phyloP scores from a whole-genome alignment of 2,113 vertebrate species.

The Silurus asotus region DNA sequence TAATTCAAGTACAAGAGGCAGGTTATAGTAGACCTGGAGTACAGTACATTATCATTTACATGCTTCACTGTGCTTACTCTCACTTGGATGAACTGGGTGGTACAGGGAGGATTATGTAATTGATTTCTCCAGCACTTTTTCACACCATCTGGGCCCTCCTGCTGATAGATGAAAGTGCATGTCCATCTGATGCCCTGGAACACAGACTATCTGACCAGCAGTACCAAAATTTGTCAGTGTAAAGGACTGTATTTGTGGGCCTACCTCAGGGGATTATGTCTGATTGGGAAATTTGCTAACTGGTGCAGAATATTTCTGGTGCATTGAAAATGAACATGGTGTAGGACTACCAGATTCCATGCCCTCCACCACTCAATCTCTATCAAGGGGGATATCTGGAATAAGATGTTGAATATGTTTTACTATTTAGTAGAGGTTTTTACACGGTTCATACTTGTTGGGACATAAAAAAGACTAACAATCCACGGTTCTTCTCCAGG shows the following conservation, averaged over 20 bases:
- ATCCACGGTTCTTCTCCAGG: neutral
- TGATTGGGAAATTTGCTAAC: neutral
- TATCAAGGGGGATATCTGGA: neutral
- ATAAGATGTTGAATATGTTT: neutral
- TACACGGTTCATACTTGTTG: neutral
- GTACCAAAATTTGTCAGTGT: neutral
- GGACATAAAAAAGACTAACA: neutral
- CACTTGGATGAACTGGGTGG: neutral
- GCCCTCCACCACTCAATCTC: neutral
- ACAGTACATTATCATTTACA: neutral
- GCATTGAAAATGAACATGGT: neutral
- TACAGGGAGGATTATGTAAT: neutral
- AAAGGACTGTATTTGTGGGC: neutral
- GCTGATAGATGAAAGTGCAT: neutral
- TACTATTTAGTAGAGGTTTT: neutral
- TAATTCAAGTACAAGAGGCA: neutral
- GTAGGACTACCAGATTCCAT: neutral
- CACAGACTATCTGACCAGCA: neutral
- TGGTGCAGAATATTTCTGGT: neutral
- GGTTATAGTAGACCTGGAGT: neutral
- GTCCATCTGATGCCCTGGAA: neutral
- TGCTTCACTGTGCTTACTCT: neutral
- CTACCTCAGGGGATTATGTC: neutral
- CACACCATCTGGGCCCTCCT: neutral
- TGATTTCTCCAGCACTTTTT: neutral